Conservation (phyloP, 2,888 invertebrate species). For the Gerris lacustris region DNA sequence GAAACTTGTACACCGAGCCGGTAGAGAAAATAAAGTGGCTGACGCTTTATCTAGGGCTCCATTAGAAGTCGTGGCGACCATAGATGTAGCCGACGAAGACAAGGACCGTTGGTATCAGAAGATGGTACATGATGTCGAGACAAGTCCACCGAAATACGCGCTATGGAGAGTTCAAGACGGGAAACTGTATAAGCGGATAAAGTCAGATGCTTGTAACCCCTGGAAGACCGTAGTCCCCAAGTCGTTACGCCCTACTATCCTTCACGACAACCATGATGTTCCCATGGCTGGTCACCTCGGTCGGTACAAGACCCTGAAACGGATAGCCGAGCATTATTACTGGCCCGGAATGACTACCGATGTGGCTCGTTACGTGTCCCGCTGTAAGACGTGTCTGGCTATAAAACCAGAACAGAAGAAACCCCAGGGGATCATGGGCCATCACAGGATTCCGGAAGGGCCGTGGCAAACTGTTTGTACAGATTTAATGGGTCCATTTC, state of each 20-base stretch:
- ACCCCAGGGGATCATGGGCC: too few relatives aligned
- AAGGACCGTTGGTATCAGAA: slow-evolving; percentile 21
- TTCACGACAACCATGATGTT: slow-evolving; percentile 15
- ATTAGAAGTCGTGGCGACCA: not conserved
- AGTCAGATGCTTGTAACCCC: not conserved
- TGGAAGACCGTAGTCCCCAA: too few relatives aligned
- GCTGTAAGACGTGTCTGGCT: too few relatives aligned
- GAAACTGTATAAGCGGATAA: slow-evolving; percentile 10
- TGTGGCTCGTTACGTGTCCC: too few relatives aligned
- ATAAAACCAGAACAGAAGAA: too few relatives aligned
- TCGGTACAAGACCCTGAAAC: too few relatives aligned
- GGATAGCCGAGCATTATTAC: too few relatives aligned
- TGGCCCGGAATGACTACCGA: too few relatives aligned
- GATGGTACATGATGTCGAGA: slow-evolving; percentile 12
- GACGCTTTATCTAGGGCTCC: slow-evolving; percentile 14
- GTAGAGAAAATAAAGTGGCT: slow-evolving; percentile 9
- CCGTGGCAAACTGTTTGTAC: slow-evolving; percentile 22
- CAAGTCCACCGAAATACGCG: slow-evolving; percentile 14
- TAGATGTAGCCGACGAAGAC: not conserved
- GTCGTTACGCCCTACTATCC: not conserved
- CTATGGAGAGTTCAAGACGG: slow-evolving; percentile 14
- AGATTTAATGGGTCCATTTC: too few relatives aligned
- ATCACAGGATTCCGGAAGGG: too few relatives aligned
- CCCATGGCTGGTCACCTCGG: too few relatives aligned
- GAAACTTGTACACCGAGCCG: slow-evolving; percentile 3